Conservation (phyloP, 2,113 vertebrate species). For the Gasterosteus nipponicus region DNA sequence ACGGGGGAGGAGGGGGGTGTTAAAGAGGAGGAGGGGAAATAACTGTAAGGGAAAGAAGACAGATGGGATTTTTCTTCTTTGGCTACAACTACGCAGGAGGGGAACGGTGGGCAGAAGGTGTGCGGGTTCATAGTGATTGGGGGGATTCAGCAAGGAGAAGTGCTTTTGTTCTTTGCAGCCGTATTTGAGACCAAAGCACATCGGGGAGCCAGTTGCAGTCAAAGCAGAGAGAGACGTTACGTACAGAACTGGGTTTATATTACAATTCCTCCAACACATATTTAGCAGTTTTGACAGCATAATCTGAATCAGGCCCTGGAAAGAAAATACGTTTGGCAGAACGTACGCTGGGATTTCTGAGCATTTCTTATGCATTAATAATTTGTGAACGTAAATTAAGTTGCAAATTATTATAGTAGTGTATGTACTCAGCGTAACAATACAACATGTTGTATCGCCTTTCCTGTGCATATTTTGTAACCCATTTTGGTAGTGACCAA, state of each 20-base stretch:
- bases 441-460: conserved; percentile 62
- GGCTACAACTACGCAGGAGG: conserved; percentile 29
- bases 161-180: conserved; percentile 50
- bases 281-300: conserved; percentile 9
- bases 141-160: conserved; percentile 31
- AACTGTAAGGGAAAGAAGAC: conserved; percentile 39
- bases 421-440: conserved; percentile 71
- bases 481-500: conserved; percentile 75
- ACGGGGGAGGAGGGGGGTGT: too few species aligned
- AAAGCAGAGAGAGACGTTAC: conserved; percentile 18
- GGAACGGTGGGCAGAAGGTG: conserved; percentile 37
- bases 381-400: conserved; percentile 60
- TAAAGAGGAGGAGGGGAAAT: conserved; percentile 1
- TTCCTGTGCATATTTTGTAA: conserved; percentile 78
- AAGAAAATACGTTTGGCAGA: conserved; percentile 23
- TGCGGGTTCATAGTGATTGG: conserved; percentile 31
- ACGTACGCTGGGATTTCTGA: conserved; percentile 22
- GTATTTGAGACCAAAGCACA: conserved; percentile 53
- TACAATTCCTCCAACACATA: conserved; percentile 33
- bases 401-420: conserved; percentile 57
- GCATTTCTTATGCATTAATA: conserved; percentile 58
- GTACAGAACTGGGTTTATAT: conserved; percentile 21
- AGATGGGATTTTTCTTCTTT: conserved; percentile 48
- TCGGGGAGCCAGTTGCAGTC: conserved; percentile 32
- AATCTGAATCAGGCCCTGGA: conserved; percentile 11